Base-by-base conservation (phyloP, 2,888 invertebrate genomes). In the Adelphocoris suturalis region DNA sequence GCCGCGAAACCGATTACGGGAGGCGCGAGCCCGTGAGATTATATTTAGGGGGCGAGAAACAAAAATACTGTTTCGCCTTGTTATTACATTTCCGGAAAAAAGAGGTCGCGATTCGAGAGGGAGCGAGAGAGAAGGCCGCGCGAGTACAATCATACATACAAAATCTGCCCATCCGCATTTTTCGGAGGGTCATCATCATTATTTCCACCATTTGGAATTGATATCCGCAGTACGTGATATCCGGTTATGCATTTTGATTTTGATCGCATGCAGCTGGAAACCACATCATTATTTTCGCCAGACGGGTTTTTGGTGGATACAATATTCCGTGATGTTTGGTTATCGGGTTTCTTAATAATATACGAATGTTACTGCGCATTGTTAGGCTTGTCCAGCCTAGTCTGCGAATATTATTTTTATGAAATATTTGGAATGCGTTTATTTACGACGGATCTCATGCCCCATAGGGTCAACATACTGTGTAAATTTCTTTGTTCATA, bases 1-100 rank as follows among this genome's bases (percentile, higher is more conserved):
- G 86, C 47, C 86, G 23, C 47, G 46, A 28, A 86, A 86, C 68
- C 86, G 76, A 86, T 86, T 75, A 75, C 86, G n/a, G 27, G 68
- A 55, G 61, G 61, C 85, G 61, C 55, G 85, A 85, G 12, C 57
- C 85, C 82, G 52, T 82, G 82, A 19, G 82, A 82, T 82, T 82
- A 82, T 82, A 55, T 55, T 82, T 47, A 47, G 52, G 82, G 52
- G 82, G 9, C 11, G 52, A 23, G 23, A 52, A 80, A n/a, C 80
- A 82, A 82, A 68, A 68, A 68, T 68, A 82, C 82, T 82, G 82
- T 82, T 82, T 52, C 52, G 19, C 19, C 19, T 19, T 82, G 82
- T 48, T 52, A 48, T 48, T 48, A 82, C 82, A 82, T 82, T 48
- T 48, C 68, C 68, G 68, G 61, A 61, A 16, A 19, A 19, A n/a